phyloP scores from a whole-genome alignment of 1,140 invertebrate species.

The Hycleus phaleratus region DNA sequence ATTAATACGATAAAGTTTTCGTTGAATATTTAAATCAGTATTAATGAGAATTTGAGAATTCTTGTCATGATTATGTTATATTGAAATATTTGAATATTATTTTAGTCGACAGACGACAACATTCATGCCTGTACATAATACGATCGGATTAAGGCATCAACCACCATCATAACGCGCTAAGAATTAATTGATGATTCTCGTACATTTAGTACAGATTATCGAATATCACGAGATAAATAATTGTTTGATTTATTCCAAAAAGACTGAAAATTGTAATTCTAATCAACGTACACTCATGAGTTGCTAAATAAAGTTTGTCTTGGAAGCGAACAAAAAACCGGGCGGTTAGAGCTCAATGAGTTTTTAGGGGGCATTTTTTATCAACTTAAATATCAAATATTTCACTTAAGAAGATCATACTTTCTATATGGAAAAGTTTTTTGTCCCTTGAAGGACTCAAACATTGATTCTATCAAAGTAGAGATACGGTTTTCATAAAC shows the following conservation, averaged over 20 bases:
- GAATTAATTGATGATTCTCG: not conserved
- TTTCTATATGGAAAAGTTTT: too few species aligned
- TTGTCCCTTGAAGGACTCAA: too few species aligned
- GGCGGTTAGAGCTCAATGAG: too few species aligned
- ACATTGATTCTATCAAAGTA: too few species aligned
- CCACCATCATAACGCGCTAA: constrained; percentile 4
- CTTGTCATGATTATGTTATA: not conserved
- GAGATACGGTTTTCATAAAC: too few species aligned
- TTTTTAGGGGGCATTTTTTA: too few species aligned
- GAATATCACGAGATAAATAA: not conserved
- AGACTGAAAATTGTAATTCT: not conserved
- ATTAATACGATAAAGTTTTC: too few species aligned
- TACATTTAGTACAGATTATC: not conserved
- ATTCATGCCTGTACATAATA: constrained; percentile 18
- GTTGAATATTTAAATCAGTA: not conserved
- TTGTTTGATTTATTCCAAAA: not conserved
- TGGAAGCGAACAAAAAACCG: too few species aligned
- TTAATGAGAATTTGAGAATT: not conserved
- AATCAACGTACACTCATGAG: too few species aligned
- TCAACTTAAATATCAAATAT: too few species aligned
- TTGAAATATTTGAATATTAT: not conserved
- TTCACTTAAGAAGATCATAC: too few species aligned
- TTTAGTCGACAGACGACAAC: constrained; percentile 1
- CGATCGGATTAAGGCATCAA: constrained; percentile 15
- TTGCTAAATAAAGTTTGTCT: too few species aligned